These are phyloP conservation scores for Macrostomum lignano DNA, from an alignment of 1,140 invertebrate genomes.

Conservation along the genomic window DNA sequence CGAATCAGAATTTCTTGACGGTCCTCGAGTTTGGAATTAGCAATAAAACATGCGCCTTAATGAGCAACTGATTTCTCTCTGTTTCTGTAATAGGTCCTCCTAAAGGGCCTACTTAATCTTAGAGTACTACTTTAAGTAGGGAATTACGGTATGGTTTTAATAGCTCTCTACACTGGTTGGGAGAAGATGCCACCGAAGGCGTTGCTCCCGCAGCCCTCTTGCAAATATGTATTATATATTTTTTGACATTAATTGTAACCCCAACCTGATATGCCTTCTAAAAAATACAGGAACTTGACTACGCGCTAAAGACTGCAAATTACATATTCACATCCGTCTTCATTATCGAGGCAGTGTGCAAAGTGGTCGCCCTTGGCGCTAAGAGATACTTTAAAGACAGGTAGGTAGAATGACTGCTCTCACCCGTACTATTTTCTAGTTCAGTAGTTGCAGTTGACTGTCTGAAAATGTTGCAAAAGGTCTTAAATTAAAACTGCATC, in stretches of 20 bases:
- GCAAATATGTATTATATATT: neutral
- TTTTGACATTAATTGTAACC: neutral
- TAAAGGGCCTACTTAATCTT: too few relatives aligned
- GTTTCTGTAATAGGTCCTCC: too few relatives aligned
- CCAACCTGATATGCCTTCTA: constrained; percentile 8
- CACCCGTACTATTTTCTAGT: too few relatives aligned
- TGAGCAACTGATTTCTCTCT: too few relatives aligned
- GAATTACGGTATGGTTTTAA: too few relatives aligned
- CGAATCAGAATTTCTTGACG: too few relatives aligned
- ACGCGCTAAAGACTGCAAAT: constrained; percentile 86
- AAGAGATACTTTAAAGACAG: constrained; percentile 75
- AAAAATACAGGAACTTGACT: constrained; percentile 44
- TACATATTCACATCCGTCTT: constrained; percentile 98
- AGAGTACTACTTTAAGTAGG: too few relatives aligned
- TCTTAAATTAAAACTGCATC: constrained; percentile 3
- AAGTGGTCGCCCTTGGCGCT: constrained; percentile 65
- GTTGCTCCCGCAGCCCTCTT: neutral
- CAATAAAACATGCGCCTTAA: too few relatives aligned
- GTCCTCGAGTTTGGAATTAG: too few relatives aligned
- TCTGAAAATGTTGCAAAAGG: constrained; percentile 4
- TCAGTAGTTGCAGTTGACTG: too few relatives aligned
- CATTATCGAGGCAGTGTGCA: constrained; percentile 79
- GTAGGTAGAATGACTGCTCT: constrained; percentile 31
- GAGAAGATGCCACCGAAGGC: neutral
- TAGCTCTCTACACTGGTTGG: neutral